These are phyloP conservation scores for Darevskia mixta DNA, from an alignment of 2,797 vertebrate genomes.

Conservation along the genomic window DNA sequence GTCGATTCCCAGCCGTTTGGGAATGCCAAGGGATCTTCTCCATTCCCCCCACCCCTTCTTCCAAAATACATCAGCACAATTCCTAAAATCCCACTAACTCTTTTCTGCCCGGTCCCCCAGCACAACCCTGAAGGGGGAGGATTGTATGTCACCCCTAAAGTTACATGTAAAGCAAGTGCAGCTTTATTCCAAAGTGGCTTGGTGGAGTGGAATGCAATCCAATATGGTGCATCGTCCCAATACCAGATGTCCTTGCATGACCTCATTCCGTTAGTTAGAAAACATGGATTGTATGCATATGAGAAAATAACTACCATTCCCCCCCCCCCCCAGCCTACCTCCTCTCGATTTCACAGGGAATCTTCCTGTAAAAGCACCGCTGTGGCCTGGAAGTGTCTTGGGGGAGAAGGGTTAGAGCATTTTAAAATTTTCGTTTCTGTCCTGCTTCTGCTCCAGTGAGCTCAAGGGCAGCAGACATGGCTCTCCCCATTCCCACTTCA, in stretches of 20 bases:
- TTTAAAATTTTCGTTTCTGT: no score
- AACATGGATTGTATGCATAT: not conserved
- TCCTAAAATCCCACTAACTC: slow-evolving; percentile 40
- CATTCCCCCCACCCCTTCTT: slow-evolving; percentile 51
- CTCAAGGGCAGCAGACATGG: not conserved
- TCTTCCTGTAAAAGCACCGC: not conserved
- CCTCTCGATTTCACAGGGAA: not conserved
- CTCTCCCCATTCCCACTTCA: not conserved
- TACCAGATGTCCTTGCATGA: slow-evolving; percentile 5
- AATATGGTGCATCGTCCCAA: slow-evolving; percentile 9
- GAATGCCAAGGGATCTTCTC: slow-evolving; percentile 63
- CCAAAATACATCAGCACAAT: slow-evolving; percentile 41
- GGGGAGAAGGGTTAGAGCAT: not conserved
- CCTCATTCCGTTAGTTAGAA: slow-evolving; percentile 9
- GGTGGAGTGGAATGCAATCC: slow-evolving; percentile 28
- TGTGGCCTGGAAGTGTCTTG: not conserved
- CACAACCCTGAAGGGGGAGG: slow-evolving; percentile 21
- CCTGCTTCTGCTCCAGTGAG: not conserved
- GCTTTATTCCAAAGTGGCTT: slow-evolving; percentile 21
- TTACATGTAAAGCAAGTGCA: slow-evolving; percentile 48
- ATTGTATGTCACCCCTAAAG: slow-evolving; percentile 1
- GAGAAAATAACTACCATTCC: not conserved
- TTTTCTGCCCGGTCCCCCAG: slow-evolving; percentile 43
- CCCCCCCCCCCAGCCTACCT: no score
- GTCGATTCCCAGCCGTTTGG: slow-evolving; percentile 55